Base-by-base conservation (phyloP, 2,797 vertebrate genomes). In the Cichlasoma orientale region DNA sequence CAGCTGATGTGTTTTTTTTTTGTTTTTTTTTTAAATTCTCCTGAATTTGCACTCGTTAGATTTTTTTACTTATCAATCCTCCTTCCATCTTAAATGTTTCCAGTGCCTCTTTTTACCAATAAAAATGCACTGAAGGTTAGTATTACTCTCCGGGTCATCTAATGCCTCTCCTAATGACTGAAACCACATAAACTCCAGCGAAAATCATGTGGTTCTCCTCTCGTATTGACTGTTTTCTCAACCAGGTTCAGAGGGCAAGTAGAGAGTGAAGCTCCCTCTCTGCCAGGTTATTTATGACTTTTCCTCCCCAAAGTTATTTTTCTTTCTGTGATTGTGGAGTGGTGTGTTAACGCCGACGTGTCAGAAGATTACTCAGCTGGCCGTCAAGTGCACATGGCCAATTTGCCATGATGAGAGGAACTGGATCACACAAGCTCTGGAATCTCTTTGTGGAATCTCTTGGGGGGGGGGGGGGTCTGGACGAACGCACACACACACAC, bases 351-450 rank as follows among this genome's bases (percentile, higher is more conserved):
- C 93, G 90, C 92, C 80, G 78, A 93, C 86, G 90, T 92, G 94
- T 92, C 78, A 72, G 85, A 87, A 93, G 92, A 94, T 95, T 94
- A 94, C 92, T 94, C 94, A 94, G 92, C 90, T 89, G 91, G 91
- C 91, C 82, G 88, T 94, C 93, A 94, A 91, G 92, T 87, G 79
- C 91, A 92, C 91, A 93, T 86, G 92, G 91, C 93, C 92, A 93
- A 93, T 95, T 95, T 94, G 91, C 92, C 79, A 92, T 92, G 92
- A 93, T 93, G 92, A 94, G 90, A 92, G 88, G 84, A 88, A 89
- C 88, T 91, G 90, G 88, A 92, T 93, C 88, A 76, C 90, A 91
- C 89, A 88, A 82, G 82, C 88, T 83, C 89, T 90, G 93, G 92
- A 93, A 92, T 89, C 92, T 85, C 84, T 92, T 82, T 75, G 74